These are phyloP conservation scores for Danaus plexippus DNA, from an alignment of 1,140 invertebrate species.

Conservation along the genomic window DNA sequence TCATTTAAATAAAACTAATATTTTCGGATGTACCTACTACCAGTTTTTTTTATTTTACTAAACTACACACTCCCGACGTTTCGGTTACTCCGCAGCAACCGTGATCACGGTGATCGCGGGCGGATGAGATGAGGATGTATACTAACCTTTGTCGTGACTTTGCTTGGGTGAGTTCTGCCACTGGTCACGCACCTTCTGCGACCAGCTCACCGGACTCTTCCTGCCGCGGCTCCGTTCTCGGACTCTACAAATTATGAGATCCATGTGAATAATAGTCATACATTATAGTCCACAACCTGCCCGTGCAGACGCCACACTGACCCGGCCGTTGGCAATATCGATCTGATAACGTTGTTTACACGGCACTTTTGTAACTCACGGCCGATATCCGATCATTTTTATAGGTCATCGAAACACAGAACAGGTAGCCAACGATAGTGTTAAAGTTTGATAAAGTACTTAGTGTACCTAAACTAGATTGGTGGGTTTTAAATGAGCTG, in stretches of 20 bases:
- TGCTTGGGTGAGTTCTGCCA: slow-evolving; percentile 63
- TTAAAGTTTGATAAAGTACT: no score
- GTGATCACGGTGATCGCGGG: no score
- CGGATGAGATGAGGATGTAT: not conserved
- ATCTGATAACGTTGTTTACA: slow-evolving; percentile 49
- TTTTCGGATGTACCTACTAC: no score
- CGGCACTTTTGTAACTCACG: slow-evolving; percentile 36
- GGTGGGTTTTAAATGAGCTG: slow-evolving; percentile 3
- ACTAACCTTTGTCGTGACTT: slow-evolving; percentile 49
- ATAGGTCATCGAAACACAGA: slow-evolving; percentile 26
- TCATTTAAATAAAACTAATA: no score
- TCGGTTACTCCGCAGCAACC: no score
- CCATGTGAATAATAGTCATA: slow-evolving; percentile 7
- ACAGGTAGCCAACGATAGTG: no score
- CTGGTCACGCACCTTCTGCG: slow-evolving; percentile 68
- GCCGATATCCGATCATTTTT: slow-evolving; percentile 23
- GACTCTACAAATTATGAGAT: slow-evolving; percentile 42
- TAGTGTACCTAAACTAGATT: not conserved
- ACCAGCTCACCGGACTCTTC: slow-evolving; percentile 67
- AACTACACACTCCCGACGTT: no score
- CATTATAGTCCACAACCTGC: slow-evolving; percentile 15
- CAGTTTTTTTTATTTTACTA: no score
- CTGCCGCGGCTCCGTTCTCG: slow-evolving; percentile 56
- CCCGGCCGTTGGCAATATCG: slow-evolving; percentile 27
- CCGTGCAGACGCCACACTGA: slow-evolving; percentile 27